Conservation (phyloP, 2,888 invertebrate genomes). For the Philopedon plagiatum region DNA sequence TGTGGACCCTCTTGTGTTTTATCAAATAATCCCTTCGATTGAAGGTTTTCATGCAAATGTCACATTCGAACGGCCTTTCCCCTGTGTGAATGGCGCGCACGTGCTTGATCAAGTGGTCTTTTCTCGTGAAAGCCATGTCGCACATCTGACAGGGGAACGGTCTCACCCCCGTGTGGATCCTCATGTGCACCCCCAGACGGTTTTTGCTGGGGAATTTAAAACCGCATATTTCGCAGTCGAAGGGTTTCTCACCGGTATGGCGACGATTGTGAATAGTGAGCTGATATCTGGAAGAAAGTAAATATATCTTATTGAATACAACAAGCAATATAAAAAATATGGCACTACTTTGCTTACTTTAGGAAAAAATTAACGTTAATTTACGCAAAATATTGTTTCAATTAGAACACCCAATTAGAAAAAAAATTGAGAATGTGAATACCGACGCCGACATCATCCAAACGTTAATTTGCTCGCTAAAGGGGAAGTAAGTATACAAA, state of each 20-base stretch:
- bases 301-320: no score
- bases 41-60: slow-evolving; percentile 60
- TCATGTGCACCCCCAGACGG: slow-evolving; percentile 52
- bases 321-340: no score
- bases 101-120: slow-evolving; percentile 60
- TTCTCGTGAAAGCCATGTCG: slow-evolving; percentile 61
- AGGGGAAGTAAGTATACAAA: no score
- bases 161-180: slow-evolving; percentile 61
- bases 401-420: no score
- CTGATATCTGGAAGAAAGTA: slow-evolving; percentile 34
- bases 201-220: slow-evolving; percentile 44
- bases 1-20: slow-evolving; percentile 38
- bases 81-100: slow-evolving; percentile 61
- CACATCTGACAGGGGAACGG: slow-evolving; percentile 61
- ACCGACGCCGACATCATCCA: no score
- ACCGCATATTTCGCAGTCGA: slow-evolving; percentile 39
- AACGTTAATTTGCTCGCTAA: no score
- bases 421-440: no score
- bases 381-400: no score
- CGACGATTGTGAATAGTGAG: slow-evolving; percentile 40
- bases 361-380: no score
- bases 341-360: no score
- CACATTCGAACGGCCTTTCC: slow-evolving; percentile 65
- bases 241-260: slow-evolving; percentile 49
- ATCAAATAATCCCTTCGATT: slow-evolving; percentile 47